These are phyloP conservation scores for Zophobas morio DNA, from an alignment of 1,140 invertebrate genomes.

Conservation along the genomic window DNA sequence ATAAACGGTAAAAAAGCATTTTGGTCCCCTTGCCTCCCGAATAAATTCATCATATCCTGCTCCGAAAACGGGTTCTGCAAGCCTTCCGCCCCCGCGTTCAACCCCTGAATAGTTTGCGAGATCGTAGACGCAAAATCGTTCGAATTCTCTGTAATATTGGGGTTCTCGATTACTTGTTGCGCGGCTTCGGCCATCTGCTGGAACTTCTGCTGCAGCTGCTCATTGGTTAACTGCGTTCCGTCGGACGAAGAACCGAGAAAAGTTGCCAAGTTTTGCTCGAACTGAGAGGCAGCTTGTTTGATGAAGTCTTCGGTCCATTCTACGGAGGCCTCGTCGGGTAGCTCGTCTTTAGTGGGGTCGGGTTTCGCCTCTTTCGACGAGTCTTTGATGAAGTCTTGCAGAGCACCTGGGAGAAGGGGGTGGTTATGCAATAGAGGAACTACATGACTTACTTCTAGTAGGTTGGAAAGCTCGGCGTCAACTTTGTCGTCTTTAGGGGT, in stretches of 20 bases:
- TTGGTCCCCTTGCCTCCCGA: constrained; percentile 65
- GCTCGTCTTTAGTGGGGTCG: constrained; percentile 54
- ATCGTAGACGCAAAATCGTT: constrained; percentile 64
- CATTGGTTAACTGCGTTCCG: constrained; percentile 64
- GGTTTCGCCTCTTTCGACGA: constrained; percentile 55
- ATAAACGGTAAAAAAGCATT: constrained; percentile 86
- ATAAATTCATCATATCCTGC: constrained; percentile 72
- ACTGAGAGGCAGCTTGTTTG: constrained; percentile 74
- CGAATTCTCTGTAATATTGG: constrained; percentile 55
- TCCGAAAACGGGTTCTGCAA: constrained; percentile 71
- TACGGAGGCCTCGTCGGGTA: constrained; percentile 44
- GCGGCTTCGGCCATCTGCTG: constrained; percentile 65
- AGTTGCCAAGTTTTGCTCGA: constrained; percentile 75
- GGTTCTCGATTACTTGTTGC: constrained; percentile 62
- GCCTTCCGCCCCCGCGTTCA: constrained; percentile 70
- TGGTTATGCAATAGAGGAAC: constrained; percentile 29
- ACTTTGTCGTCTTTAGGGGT: constrained; percentile 51
- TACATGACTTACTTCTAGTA: constrained; percentile 62
- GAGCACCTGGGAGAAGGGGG: constrained; percentile 68
- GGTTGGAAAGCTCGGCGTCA: constrained; percentile 63
- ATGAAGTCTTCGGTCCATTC: constrained; percentile 77
- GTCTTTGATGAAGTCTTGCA: constrained; percentile 71
- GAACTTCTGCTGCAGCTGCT: constrained; percentile 61
- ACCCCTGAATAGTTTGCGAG: constrained; percentile 64
- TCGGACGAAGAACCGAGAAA: constrained; percentile 68